phyloP scores from a whole-genome alignment of 2,888 invertebrate genomes.

The Phorcus lineatus region DNA sequence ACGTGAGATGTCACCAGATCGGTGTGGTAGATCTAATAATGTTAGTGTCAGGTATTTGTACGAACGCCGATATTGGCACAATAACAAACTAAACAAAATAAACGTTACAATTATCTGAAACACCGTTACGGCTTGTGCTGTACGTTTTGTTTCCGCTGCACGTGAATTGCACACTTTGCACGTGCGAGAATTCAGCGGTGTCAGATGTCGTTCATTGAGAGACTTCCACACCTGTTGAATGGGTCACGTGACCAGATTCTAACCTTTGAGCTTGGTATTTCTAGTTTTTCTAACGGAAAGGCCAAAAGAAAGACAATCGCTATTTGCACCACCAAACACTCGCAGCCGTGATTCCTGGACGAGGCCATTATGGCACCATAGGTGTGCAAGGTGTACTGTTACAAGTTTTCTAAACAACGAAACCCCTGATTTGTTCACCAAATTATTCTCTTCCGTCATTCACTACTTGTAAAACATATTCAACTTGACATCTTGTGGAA shows the following conservation, averaged over 20 bases:
- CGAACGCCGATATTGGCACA: too few species aligned
- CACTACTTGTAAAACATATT: too few species aligned
- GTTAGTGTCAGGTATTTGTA: too few species aligned
- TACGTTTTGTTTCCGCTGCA: neutral
- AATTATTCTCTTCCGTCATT: too few species aligned
- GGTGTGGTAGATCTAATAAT: too few species aligned
- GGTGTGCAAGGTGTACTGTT: neutral
- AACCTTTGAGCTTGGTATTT: neutral
- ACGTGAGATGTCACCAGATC: neutral
- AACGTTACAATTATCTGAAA: too few species aligned
- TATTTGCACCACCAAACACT: neutral
- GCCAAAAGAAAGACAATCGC: conserved; percentile 6
- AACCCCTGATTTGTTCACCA: too few species aligned
- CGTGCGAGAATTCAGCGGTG: neutral
- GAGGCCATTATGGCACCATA: neutral
- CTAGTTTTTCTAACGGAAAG: conserved; percentile 13
- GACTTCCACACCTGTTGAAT: neutral
- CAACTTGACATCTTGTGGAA: too few species aligned
- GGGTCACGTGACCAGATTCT: neutral
- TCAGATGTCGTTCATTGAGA: conserved; percentile 10
- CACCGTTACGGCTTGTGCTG: too few species aligned
- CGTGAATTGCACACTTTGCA: neutral
- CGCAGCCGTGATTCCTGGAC: neutral
- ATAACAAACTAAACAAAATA: too few species aligned
- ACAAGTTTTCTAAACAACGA: too few species aligned